Percentiles rank a stretch among this genome's conserved stretches.
phyloP scores from a whole-genome alignment of 2,797 vertebrate species.

The Saxicola maurus region DNA sequence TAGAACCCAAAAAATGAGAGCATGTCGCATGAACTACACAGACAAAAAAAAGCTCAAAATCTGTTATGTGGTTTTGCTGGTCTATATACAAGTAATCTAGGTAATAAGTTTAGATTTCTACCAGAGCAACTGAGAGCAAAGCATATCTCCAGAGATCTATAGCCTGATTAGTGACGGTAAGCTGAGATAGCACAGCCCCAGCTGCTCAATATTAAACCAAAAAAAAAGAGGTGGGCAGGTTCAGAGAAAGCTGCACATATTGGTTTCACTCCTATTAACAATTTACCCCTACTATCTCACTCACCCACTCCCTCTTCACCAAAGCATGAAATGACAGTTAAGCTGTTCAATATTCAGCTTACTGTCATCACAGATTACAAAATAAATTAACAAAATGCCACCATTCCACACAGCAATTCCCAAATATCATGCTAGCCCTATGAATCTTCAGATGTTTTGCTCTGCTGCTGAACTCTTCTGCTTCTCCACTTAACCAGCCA shows the following conservation, averaged over 20 bases:
- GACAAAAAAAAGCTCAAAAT: neutral
- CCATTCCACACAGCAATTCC: neutral
- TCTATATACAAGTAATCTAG: constrained; percentile 4
- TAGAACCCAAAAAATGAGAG: neutral
- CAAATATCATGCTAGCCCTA: neutral
- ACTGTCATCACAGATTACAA: constrained; percentile 18
- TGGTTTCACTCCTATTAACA: constrained; percentile 37
- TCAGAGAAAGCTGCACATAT: constrained; percentile 26
- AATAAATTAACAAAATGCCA: constrained; percentile 6
- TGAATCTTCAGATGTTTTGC: neutral
- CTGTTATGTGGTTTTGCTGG: neutral
- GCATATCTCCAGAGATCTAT: neutral
- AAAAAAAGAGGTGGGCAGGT: neutral
- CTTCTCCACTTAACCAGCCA: neutral
- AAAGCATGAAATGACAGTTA: constrained; percentile 41
- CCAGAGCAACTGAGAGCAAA: constrained; percentile 3
- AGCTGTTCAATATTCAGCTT: constrained; percentile 19
- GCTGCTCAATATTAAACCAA: neutral
- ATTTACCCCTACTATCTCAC: constrained; percentile 25
- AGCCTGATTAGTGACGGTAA: neutral
- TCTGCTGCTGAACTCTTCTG: neutral
- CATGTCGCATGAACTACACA: neutral
- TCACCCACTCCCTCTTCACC: constrained; percentile 31
- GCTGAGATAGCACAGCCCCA: neutral
- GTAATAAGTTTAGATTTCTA: neutral